A percentile compares a stretch with the other conserved stretches of the same genome.
phyloP scores from a whole-genome alignment of 2,888 invertebrate genomes.

The Parascotia fuliginaria region DNA sequence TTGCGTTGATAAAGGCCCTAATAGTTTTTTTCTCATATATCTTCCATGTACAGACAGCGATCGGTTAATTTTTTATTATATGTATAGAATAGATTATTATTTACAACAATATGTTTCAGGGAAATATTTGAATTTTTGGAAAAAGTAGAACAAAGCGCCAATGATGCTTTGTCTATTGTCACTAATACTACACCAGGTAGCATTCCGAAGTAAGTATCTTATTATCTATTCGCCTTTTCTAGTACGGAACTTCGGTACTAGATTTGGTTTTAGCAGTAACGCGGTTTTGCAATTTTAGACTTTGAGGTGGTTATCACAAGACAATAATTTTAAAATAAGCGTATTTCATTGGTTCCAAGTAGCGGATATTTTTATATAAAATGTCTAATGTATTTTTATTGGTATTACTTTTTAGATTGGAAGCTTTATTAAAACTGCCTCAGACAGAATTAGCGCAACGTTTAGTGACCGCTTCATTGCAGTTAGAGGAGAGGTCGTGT shows the following conservation, averaged over 20 bases:
- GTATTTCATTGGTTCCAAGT: neutral
- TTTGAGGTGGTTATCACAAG: neutral
- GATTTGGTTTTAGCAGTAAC: too few species aligned
- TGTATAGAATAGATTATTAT: too few species aligned
- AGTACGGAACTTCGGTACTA: too few species aligned
- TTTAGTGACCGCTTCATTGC: conserved; percentile 86
- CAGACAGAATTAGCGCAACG: conserved; percentile 87
- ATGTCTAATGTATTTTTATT: neutral
- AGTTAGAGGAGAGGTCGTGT: conserved; percentile 86
- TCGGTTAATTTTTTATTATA: too few species aligned
- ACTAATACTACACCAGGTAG: conserved; percentile 71
- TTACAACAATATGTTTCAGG: conserved; percentile 70
- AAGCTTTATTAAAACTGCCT: conserved; percentile 82
- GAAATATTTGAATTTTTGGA: conserved; percentile 88
- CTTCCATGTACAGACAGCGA: too few species aligned
- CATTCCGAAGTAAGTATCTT: conserved; percentile 69
- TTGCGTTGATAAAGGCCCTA: too few species aligned
- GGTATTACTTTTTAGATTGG: conserved; percentile 73
- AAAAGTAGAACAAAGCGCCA: conserved; percentile 86
- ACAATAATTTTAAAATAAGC: neutral
- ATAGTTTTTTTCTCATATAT: too few species aligned
- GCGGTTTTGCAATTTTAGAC: too few species aligned
- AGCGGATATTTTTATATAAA: too few species aligned
- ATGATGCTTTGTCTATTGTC: conserved; percentile 77
- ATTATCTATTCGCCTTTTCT: too few species aligned